Conservation (phyloP, 2,888 invertebrate genomes). For the Globia sparganii region DNA sequence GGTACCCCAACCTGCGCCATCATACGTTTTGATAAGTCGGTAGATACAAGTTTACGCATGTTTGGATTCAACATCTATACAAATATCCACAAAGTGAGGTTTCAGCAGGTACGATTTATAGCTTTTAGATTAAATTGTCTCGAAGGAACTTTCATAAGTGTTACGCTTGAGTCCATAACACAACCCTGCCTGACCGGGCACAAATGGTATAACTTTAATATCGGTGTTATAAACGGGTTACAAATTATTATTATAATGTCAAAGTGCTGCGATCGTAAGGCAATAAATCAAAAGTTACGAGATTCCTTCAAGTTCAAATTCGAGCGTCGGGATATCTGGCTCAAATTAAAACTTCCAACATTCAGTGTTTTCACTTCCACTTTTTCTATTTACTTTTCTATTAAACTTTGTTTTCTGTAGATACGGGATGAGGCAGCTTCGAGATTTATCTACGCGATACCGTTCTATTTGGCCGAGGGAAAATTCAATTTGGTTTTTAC, state of each 20-base stretch:
- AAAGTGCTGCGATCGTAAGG: conserved; percentile 44
- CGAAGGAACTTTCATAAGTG: conserved; percentile 31
- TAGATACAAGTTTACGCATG: not conserved
- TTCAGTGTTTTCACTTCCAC: conserved; percentile 83
- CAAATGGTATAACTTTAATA: conserved; percentile 28
- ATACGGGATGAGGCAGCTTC: conserved; percentile 83
- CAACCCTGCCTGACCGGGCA: conserved; percentile 8
- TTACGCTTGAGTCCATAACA: conserved; percentile 26
- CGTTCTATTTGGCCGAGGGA: conserved; percentile 86
- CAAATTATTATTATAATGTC: conserved; percentile 53
- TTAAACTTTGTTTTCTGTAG: conserved; percentile 88
- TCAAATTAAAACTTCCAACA: conserved; percentile 84
- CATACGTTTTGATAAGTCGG: not conserved
- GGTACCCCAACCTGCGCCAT: not conserved
- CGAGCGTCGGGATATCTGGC: conserved; percentile 72
- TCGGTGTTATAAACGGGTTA: conserved; percentile 42
- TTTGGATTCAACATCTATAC: conserved; percentile 4
- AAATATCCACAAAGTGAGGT: conserved; percentile 29
- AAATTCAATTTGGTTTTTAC: conserved; percentile 90
- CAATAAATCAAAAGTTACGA: conserved; percentile 70
- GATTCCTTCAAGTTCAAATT: conserved; percentile 66
- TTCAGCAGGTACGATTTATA: conserved; percentile 54
- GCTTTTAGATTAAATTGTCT: conserved; percentile 48
- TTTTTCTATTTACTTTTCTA: conserved; percentile 88
- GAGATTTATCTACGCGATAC: conserved; percentile 89